These are phyloP conservation scores for Notarius quadriscutis DNA, from an alignment of 2,113 vertebrate genomes.

Conservation along the genomic window DNA sequence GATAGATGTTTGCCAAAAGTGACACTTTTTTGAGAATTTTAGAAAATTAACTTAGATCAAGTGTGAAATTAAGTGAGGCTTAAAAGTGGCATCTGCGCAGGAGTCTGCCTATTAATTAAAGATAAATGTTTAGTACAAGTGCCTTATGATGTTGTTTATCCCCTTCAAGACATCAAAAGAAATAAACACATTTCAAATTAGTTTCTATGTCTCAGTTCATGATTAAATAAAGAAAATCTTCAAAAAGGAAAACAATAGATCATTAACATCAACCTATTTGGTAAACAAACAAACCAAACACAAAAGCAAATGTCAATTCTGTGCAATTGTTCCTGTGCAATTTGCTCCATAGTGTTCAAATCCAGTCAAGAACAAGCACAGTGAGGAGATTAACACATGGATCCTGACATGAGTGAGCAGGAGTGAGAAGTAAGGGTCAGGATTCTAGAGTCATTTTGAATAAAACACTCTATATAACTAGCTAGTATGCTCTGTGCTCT, in stretches of 20 bases:
- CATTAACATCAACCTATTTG: slow-evolving; percentile 29
- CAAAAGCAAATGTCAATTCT: neutral
- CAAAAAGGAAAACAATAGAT: neutral
- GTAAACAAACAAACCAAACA: slow-evolving; percentile 26
- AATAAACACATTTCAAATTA: neutral
- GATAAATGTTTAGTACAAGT: neutral
- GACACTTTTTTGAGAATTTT: neutral
- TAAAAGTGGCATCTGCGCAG: slow-evolving; percentile 1
- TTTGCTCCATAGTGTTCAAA: neutral
- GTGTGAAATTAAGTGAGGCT: slow-evolving; percentile 28
- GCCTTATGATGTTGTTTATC: neutral
- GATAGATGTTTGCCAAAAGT: neutral
- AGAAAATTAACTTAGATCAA: neutral
- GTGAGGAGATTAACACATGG: slow-evolving; percentile 31
- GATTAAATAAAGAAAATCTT: slow-evolving; percentile 18
- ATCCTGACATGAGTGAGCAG: slow-evolving; percentile 9
- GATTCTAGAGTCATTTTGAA: neutral
- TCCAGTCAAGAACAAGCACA: neutral
- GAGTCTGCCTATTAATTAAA: slow-evolving; percentile 11
- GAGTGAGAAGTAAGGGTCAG: neutral
- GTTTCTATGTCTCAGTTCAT: neutral
- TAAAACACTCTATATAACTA: neutral
- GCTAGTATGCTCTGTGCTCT: slow-evolving; percentile 2
- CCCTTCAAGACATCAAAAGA: slow-evolving; percentile 18
- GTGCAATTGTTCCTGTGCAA: neutral